Evolutionary conservation across 2,888 invertebrate genomes (phyloP), one percentile per base, ranked within the genome.

Genomic region (Cantharis flavilabris): DNA sequence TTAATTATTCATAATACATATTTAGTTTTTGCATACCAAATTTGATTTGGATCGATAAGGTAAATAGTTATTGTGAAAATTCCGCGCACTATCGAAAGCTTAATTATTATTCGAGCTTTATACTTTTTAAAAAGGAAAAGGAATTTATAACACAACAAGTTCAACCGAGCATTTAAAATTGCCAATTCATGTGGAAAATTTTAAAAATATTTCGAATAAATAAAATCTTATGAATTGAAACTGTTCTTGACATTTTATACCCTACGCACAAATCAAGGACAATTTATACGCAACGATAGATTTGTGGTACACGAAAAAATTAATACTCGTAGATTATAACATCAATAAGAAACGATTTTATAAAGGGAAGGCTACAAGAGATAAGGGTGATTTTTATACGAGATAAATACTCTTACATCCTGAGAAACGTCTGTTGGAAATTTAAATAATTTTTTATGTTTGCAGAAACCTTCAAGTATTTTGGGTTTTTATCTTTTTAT

Each of bases 401-500:
- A 62, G 71, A 26, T 71, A 69, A 49, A 49, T 64, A 62, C 30
- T 69, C 69, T 16, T 18, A 71, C 64, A 16, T 72, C 64, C 65
- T 49, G 33, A 23, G 49, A 73, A 73, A 16, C 63, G 69, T 26
- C 18, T 70, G 30, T 62, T 75, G 64, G 67, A 72, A 33, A 74
- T 77, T 75, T 71, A 77, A 75, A 75, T 77, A 64, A 77, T 75
- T 72, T 75, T 77, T 75, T 74, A 71, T 71, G 69, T 72, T 71
- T 71, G 62, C 64, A 10, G 73, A 33, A 72, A 78, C 70, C 69
- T 69, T 20, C 20, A 70, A 76, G 75, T 73, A 63, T 63, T 76
- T 73, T 62, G 30, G 72, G 76, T 73, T 76, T 62, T 78, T 78
- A 78, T 78, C 78, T 76, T 78, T 78, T 76, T 76, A 79, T 79